Base-by-base conservation (phyloP, 2,797 vertebrate genomes). In the Gastrophryne carolinensis region DNA sequence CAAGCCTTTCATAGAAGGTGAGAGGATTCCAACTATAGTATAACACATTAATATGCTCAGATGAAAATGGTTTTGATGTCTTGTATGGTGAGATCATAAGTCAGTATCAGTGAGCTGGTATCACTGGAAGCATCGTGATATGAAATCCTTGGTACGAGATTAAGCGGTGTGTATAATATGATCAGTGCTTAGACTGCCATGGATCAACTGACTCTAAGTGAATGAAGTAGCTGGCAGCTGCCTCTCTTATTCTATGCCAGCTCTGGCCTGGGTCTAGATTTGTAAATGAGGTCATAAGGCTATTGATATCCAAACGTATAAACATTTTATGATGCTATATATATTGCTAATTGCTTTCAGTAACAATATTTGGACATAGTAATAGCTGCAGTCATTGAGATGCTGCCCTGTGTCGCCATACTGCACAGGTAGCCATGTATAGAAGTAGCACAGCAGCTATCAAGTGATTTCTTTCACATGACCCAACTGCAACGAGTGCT, bases 391-490 rank as follows among this genome's bases (percentile, higher is more conserved):
- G 4, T n/a, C 5, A 47, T 17, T 2, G 13, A 47, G 10, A n/a
- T n/a, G n/a, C 12, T 47, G 17, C 17, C 17, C 15, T 37, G 27
- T 13, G 12, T 49, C 24, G 27, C 12, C 29, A 11, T 41, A 8
- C 1, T 60, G 29, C 41, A 11, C 29, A 52, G 29, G 30, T 15
- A 71, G 41, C 13, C 32, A 57, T 65, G 21, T 50, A 41, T 9
- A 41, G n/a, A n/a, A n/a, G 24, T 39, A 68, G 27, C 34, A 56
- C 50, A 69, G 52, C 32, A 56, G 30, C 56, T 68, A 37, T 24
- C 49, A 39, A 68, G 30, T 65, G 50, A 13, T 54, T 56, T n/a
- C n/a, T n/a, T 68, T 68, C 66, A 57, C 50, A 68, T 68, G 65
- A 56, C 50, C 41, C 17, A 5, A 53, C 13, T 24, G 66, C 52